Base-by-base conservation (phyloP, 2,113 vertebrate species). In the Equus quagga region DNA sequence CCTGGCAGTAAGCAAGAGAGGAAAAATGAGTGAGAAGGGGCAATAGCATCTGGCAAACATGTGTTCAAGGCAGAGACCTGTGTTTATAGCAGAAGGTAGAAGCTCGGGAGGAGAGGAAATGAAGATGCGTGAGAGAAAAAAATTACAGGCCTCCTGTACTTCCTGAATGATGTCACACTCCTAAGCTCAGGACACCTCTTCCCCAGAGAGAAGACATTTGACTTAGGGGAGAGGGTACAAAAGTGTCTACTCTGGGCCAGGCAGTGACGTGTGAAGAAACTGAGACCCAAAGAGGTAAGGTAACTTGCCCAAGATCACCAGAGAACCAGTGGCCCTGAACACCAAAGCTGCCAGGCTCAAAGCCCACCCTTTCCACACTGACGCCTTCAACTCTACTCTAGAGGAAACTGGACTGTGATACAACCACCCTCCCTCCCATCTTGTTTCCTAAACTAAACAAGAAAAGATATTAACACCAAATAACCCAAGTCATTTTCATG, bases 161-260 rank as follows among this genome's bases (percentile, higher is more conserved):
- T 96, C 78, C 72, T 54, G 73, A 80, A 54, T 86, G 93, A 95
- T n/a, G 78, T 91, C 87, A 90, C 51, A 87, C 65, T 72, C 72
- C 76, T 51, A 24, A 26, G 33, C 21, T 49, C 10, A 2, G 31
- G 51, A 79, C 19, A 69, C 8, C 31, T 64, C 23, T 41, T 89
- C 80, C 96, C 73, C 64, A 60, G 64, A 93, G 51, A 65, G 64
- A 86, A 75, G 75, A 69, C 24, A n/a, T 64, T 44, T 84, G 58
- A 88, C 69, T 80, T 3, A n/a, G 73, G 17, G 31, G 33, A 84
- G 14, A 64, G 1, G 1, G 11, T 84, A 23, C 54, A 46, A 76
- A 83, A 91, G 70, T 24, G 15, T 60, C 81, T 60, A 31, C 21
- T 19, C 18, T 3, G 19, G 49, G 56, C 64, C 89, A 88, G 54